Percentiles rank a stretch among this genome's conserved stretches.
Conservation (phyloP, 2,888 invertebrate species). For the Euplexia lucipara region DNA sequence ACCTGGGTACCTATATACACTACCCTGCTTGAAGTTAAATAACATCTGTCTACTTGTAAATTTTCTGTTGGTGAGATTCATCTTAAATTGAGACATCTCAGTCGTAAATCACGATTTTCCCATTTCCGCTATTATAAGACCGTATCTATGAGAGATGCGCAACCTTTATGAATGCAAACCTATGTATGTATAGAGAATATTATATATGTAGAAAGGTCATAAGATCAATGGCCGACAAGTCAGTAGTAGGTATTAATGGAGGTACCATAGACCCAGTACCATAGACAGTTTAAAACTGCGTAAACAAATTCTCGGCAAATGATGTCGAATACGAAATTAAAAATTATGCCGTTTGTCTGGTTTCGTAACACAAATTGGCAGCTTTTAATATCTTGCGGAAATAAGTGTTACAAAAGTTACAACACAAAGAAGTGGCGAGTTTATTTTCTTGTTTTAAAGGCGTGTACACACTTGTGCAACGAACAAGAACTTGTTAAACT, state of each 20-base stretch:
- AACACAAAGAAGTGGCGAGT: constrained; percentile 55
- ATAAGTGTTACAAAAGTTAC: constrained; percentile 58
- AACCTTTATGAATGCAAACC: constrained; percentile 6
- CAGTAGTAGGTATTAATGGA: background rate
- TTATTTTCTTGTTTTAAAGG: constrained; percentile 56
- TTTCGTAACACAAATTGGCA: constrained; percentile 58
- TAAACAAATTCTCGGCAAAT: constrained; percentile 18
- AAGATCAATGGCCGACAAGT: constrained; percentile 28
- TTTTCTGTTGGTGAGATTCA: constrained; percentile 14
- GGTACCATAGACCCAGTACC: too few species aligned
- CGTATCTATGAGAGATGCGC: constrained; percentile 5
- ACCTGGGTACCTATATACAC: too few species aligned
- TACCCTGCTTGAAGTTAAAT: constrained; percentile 11
- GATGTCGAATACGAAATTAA: constrained; percentile 35
- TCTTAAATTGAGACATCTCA: constrained; percentile 13
- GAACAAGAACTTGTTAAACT: constrained; percentile 39
- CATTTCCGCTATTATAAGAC: constrained; percentile 28
- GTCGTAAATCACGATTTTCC: constrained; percentile 29
- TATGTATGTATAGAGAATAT: background rate
- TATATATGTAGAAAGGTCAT: background rate
- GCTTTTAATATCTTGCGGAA: constrained; percentile 63
- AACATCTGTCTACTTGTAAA: constrained; percentile 20
- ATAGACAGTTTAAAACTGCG: constrained; percentile 1
- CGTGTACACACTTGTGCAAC: constrained; percentile 58
- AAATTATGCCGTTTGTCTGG: constrained; percentile 40